Percentiles rank a stretch among this genome's conserved stretches.
phyloP scores from a whole-genome alignment of 1,140 invertebrate genomes.

The Pentalonia nigronervosa region DNA sequence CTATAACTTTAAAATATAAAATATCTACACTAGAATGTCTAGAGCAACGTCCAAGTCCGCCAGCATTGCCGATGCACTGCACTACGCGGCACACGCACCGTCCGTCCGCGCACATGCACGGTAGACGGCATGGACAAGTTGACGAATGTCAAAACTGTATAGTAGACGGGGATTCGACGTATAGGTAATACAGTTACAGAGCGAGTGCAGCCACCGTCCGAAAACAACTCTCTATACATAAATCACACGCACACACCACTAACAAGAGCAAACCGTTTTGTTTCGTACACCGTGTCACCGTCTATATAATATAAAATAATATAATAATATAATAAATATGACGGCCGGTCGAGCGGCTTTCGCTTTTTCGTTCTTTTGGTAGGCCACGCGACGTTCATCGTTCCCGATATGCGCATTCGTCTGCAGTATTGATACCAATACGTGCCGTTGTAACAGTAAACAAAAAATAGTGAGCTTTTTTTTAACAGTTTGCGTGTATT shows the following conservation, averaged over 20 bases:
- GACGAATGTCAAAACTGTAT: background rate
- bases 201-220: background rate
- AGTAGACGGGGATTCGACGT: background rate
- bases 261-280: background rate
- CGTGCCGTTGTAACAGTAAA: background rate
- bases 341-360: background rate
- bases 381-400: too few relatives aligned
- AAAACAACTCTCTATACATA: background rate
- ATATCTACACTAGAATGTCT: too few relatives aligned
- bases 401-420: background rate
- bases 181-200: background rate
- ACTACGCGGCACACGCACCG: too few relatives aligned
- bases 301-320: background rate
- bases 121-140: too few relatives aligned
- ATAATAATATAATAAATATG: background rate
- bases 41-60: too few relatives aligned
- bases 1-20: too few relatives aligned
- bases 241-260: background rate
- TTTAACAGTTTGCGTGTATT: background rate
- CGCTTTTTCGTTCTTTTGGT: background rate
- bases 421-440: background rate
- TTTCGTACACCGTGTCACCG: background rate
- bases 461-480: background rate
- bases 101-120: too few relatives aligned
- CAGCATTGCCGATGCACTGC: too few relatives aligned